Percentiles rank a stretch among this genome's conserved stretches.
Conservation (phyloP, 2,888 invertebrate species). For the Acrobasis suavella region DNA sequence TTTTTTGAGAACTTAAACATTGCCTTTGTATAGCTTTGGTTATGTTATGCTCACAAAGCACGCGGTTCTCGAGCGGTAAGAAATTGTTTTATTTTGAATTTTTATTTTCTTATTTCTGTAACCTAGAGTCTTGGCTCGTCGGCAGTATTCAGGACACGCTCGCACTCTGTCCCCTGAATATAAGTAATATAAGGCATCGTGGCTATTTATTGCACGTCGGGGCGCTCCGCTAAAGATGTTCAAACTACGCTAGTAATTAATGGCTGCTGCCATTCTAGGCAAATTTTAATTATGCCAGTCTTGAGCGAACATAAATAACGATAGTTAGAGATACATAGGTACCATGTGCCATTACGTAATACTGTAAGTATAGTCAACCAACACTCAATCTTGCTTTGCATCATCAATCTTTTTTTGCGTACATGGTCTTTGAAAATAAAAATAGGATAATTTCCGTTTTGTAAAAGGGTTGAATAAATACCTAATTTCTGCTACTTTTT, state of each 20-base stretch:
- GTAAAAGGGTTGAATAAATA: too few relatives aligned
- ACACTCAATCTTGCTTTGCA: too few relatives aligned
- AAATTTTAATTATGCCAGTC: constrained; percentile 66
- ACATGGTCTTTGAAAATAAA: too few relatives aligned
- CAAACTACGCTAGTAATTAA: constrained; percentile 74
- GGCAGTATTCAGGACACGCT: constrained; percentile 68
- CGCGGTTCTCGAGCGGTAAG: too few relatives aligned
- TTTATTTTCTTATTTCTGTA: neutral
- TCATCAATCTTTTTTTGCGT: too few relatives aligned
- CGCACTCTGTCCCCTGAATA: constrained; percentile 76
- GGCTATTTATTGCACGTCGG: constrained; percentile 75
- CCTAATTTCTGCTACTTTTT: too few relatives aligned
- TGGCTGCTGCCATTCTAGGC: constrained; percentile 59
- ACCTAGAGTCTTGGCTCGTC: constrained; percentile 39
- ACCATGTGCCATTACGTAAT: neutral
- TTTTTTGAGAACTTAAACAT: too few relatives aligned
- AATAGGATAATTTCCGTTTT: too few relatives aligned
- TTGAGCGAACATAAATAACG: constrained; percentile 23
- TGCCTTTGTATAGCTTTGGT: too few relatives aligned
- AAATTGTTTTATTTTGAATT: neutral
- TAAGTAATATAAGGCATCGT: constrained; percentile 70
- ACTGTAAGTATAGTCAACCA: too few relatives aligned
- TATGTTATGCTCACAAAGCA: too few relatives aligned
- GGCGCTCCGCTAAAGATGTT: constrained; percentile 59
- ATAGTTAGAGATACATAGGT: constrained; percentile 5